A percentile compares a stretch with the other conserved stretches of the same genome.
Evolutionary conservation across 2,888 invertebrate genomes (phyloP).

Genomic region (Tenthredo livida): DNA sequence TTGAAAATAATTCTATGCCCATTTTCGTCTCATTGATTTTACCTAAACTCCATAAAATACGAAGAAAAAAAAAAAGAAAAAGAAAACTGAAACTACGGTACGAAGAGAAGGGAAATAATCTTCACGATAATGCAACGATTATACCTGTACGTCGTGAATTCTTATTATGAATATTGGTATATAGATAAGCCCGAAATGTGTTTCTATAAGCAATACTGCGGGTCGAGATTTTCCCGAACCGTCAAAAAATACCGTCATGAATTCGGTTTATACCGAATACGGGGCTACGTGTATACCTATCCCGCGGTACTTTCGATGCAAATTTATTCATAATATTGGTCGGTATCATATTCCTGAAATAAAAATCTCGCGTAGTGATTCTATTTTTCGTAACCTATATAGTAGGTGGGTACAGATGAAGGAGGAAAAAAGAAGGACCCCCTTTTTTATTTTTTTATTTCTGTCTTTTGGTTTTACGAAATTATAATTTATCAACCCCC

Average conservation of each 20-base stretch:
- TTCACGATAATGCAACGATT: not conserved
- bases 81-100: not conserved
- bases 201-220: conserved; percentile 11
- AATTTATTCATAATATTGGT: conserved; percentile 50
- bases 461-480: not conserved
- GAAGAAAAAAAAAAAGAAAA: not conserved
- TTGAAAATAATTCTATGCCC: not conserved
- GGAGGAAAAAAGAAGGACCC: not conserved
- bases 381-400: not conserved
- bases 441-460: not conserved
- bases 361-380: conserved; percentile 33
- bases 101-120: not conserved
- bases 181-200: not conserved
- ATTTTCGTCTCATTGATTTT: not conserved
- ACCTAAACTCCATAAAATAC: not conserved
- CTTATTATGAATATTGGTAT: not conserved
- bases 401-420: not conserved
- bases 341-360: conserved; percentile 39
- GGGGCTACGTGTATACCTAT: not conserved
- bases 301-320: conserved; percentile 22
- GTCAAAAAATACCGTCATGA: conserved; percentile 37
- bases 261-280: conserved; percentile 40
- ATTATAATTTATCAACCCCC: not conserved
- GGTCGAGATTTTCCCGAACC: conserved; percentile 12
- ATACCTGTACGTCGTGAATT: conserved; percentile 13